Conservation (phyloP, 1,140 invertebrate species). For the Drosophila ogumai region DNA sequence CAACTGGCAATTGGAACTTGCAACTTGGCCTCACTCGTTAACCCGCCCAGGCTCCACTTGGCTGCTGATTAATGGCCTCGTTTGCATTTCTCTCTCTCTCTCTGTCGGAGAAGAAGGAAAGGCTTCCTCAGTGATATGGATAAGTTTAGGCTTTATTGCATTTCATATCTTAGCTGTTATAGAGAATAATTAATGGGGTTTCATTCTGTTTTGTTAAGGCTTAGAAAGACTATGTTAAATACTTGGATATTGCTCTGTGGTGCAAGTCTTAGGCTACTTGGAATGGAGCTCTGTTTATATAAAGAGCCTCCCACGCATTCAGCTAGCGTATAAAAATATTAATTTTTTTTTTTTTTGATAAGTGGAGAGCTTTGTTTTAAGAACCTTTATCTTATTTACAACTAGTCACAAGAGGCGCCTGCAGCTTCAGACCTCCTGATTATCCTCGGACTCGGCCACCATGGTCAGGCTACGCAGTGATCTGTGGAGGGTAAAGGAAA, state of each 20-base stretch:
- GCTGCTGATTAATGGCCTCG: slow-evolving; percentile 62
- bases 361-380: slow-evolving; percentile 26
- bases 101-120: slow-evolving; percentile 18
- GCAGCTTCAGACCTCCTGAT: slow-evolving; percentile 69
- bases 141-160: slow-evolving; percentile 73
- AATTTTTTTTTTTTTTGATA: slow-evolving; percentile 33
- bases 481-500: slow-evolving; percentile 47
- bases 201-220: slow-evolving; percentile 33
- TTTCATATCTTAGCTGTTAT: slow-evolving; percentile 71
- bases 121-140: slow-evolving; percentile 41
- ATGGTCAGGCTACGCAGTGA: slow-evolving; percentile 82
- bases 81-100: slow-evolving; percentile 20
- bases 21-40: slow-evolving; percentile 60
- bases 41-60: slow-evolving; percentile 41
- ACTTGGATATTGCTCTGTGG: slow-evolving; percentile 39
- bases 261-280: slow-evolving; percentile 54
- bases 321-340: slow-evolving; percentile 47
- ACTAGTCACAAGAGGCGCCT: slow-evolving; percentile 76
- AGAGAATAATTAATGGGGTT: slow-evolving; percentile 54
- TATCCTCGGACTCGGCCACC: slow-evolving; percentile 77
- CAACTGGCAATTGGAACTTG: slow-evolving; percentile 33
- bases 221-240: slow-evolving; percentile 45
- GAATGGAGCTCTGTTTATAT: slow-evolving; percentile 17
- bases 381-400: slow-evolving; percentile 77
- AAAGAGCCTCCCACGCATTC: slow-evolving; percentile 39